phyloP scores from a whole-genome alignment of 1,140 invertebrate genomes.

The Matsumurasca onukii region DNA sequence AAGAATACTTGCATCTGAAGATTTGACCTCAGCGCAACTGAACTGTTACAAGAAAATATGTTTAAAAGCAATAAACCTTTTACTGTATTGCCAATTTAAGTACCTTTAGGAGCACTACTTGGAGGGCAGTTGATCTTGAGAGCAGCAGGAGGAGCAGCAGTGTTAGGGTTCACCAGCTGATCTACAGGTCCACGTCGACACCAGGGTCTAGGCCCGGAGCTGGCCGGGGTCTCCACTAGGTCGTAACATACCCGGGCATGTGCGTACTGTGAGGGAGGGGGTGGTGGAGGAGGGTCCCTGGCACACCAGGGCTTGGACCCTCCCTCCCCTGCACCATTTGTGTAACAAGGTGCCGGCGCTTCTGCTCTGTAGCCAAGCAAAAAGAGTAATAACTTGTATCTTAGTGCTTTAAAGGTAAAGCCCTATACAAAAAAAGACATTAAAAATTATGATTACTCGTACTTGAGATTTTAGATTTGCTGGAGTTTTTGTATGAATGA shows the following conservation, averaged over 20 bases:
- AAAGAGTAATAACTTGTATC: neutral
- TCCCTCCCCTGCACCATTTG: neutral
- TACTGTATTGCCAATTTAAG: neutral
- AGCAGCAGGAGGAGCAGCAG: neutral
- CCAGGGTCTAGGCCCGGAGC: neutral
- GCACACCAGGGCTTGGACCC: neutral
- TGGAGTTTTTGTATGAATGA: neutral
- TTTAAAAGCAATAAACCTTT: neutral
- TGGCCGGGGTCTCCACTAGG: neutral
- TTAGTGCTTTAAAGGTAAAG: neutral
- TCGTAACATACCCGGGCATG: neutral
- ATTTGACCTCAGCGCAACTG: too few relatives aligned
- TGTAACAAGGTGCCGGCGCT: neutral
- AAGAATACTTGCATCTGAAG: too few relatives aligned
- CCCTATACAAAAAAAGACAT: neutral
- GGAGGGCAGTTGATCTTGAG: neutral
- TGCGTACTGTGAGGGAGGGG: neutral
- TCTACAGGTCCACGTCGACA: neutral
- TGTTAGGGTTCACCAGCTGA: neutral
- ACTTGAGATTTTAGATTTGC: neutral
- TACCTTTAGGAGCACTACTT: neutral
- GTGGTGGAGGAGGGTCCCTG: neutral
- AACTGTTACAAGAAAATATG: too few relatives aligned
- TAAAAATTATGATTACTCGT: too few relatives aligned
- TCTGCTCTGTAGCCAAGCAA: neutral